Evolutionary conservation across 1,140 invertebrate species (phyloP).

Genomic region (Sinella curviseta): DNA sequence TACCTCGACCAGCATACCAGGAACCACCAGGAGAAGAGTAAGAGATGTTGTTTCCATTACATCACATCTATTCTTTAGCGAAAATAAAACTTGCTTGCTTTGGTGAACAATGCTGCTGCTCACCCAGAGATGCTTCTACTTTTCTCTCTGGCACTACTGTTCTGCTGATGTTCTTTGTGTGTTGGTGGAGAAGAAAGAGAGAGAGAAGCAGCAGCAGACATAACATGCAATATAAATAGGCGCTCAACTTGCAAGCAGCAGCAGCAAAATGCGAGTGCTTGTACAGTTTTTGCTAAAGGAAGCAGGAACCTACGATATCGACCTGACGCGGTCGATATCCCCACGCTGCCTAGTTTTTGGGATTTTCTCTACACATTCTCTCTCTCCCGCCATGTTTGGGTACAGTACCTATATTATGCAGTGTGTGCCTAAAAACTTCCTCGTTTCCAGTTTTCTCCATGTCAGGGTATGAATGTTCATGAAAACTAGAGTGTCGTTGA

Average conservation of each 20-base stretch:
- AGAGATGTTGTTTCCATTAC: neutral
- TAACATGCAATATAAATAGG: neutral
- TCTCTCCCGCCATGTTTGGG: too few species aligned
- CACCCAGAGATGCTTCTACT: neutral
- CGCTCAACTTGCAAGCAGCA: neutral
- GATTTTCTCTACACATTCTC: too few species aligned
- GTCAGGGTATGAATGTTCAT: neutral
- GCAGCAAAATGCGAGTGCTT: neutral
- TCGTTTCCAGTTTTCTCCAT: neutral
- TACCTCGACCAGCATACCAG: neutral
- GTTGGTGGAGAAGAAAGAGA: neutral
- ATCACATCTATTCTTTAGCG: neutral
- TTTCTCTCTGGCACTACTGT: neutral
- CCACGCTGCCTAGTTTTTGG: neutral
- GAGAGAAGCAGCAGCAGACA: neutral
- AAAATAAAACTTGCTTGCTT: neutral
- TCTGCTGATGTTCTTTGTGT: neutral
- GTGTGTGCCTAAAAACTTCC: too few species aligned
- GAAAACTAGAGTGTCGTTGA: neutral
- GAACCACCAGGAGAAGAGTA: neutral
- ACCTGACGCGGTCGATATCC: slow-evolving; percentile 24
- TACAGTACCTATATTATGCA: too few species aligned
- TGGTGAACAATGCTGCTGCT: neutral
- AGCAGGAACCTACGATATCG: slow-evolving; percentile 18
- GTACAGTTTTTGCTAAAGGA: neutral